Base-by-base conservation (phyloP, 2,797 vertebrate genomes). In the Crax fasciolata region DNA sequence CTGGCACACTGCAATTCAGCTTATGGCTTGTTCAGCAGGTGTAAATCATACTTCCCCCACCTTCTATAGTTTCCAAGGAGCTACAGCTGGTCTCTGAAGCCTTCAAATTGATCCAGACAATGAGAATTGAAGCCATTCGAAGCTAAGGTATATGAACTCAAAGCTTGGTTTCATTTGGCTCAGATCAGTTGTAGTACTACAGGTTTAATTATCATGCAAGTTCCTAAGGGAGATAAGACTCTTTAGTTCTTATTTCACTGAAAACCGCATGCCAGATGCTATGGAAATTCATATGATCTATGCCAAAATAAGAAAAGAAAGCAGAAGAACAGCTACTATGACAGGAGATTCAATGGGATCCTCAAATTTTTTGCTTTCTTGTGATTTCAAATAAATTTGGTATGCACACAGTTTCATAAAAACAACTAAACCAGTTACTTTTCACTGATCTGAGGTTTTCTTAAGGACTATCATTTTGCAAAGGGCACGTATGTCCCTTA, bases 131-230 rank as follows among this genome's bases (percentile, higher is more conserved):
- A 96, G 35, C 23, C 70, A 77, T 84, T 90, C 43, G 84, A 87
- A 89, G 67, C 70, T 38, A 71, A 95, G 92, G 79, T 91, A 66
- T 67, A 70, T n/a, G 30, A 41, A 82, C 55, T 52, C 59, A 59
- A 86, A 73, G 63, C 73, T 96, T 94, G 87, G 91, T 86, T 96
- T 94, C 48, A 84, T 94, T 84, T 95, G 92, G 71, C 92, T 93
- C 87, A n/a, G 48, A 87, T 90, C 91, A 94, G 44, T 32, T 88
- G 54, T 70, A 68, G 52, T 39, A 84, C 73, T 79, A 43, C 52
- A 76, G 32, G 41, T 92, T 96, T 95, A 90, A 94, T 88, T 93
- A 86, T 20, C 63, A 76, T 82, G 51, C 10, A 48, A 73, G 57
- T 39, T 96, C 92, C 91, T 79, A 93, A 82, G 82, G 83, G 89